Evolutionary conservation across 2,888 invertebrate species (phyloP).

Genomic region (Pomacea canaliculata): DNA sequence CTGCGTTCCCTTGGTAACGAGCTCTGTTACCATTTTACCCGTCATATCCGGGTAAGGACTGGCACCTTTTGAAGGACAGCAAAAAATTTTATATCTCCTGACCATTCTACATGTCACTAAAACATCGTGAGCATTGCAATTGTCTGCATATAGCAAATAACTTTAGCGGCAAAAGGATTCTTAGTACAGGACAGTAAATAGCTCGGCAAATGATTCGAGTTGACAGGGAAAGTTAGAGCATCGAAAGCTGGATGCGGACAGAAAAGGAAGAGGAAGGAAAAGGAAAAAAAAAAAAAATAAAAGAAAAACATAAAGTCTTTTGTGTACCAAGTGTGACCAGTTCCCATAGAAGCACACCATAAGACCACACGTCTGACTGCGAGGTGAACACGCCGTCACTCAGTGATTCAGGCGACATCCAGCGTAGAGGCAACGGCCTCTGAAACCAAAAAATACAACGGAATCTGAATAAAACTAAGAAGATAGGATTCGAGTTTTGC

Average conservation of each 20-base stretch:
- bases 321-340: slow-evolving; percentile 83
- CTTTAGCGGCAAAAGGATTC: too few relatives aligned
- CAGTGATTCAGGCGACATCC: slow-evolving; percentile 97
- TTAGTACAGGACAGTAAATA: too few relatives aligned
- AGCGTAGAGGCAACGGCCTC: slow-evolving; percentile 78
- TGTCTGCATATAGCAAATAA: too few relatives aligned
- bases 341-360: slow-evolving; percentile 96
- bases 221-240: too few relatives aligned
- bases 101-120: too few relatives aligned
- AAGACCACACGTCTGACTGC: slow-evolving; percentile 96
- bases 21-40: slow-evolving; percentile 87
- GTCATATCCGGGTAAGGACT: slow-evolving; percentile 94
- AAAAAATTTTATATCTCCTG: not conserved
- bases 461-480: not conserved
- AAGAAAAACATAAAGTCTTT: not conserved
- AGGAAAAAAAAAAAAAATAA: not conserved
- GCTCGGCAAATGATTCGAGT: too few relatives aligned
- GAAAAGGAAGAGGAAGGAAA: not conserved
- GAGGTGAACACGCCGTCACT: slow-evolving; percentile 94
- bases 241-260: too few relatives aligned
- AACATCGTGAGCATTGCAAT: not conserved
- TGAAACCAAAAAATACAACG: slow-evolving; percentile 27
- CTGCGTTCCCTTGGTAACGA: slow-evolving; percentile 85
- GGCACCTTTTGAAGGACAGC: slow-evolving; percentile 77
- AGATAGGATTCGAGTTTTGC: not conserved